phyloP scores from a whole-genome alignment of 2,888 invertebrate species.

The Aspidiotus rigidus region DNA sequence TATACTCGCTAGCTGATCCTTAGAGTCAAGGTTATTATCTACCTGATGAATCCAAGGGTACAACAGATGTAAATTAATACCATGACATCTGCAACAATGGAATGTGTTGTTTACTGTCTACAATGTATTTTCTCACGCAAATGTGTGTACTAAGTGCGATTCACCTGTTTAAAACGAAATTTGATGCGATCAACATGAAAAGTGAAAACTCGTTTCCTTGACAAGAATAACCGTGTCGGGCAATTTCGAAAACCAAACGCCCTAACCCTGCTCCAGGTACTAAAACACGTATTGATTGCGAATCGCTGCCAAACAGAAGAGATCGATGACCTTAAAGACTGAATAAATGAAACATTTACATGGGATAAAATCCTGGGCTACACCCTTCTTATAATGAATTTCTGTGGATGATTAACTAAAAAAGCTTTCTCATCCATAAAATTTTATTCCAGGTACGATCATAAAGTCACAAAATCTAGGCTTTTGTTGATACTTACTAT shows the following conservation, averaged over 20 bases:
- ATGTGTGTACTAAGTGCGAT: constrained; percentile 35
- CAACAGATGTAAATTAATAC: constrained; percentile 61
- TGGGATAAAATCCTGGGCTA: too few relatives aligned
- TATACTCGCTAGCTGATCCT: constrained; percentile 68
- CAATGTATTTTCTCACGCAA: background rate
- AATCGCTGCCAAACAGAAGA: constrained; percentile 41
- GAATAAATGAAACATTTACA: background rate
- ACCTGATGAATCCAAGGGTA: constrained; percentile 95
- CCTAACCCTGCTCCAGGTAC: constrained; percentile 97
- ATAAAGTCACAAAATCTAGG: too few relatives aligned
- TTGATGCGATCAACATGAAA: constrained; percentile 94
- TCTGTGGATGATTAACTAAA: too few relatives aligned
- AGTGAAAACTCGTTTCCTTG: constrained; percentile 97
- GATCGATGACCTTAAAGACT: too few relatives aligned
- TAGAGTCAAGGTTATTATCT: constrained; percentile 73
- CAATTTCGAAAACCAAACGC: constrained; percentile 86
- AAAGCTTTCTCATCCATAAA: too few relatives aligned
- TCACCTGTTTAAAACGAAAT: constrained; percentile 85
- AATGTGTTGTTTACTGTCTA: constrained; percentile 10
- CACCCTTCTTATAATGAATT: too few relatives aligned
- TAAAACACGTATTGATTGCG: constrained; percentile 58
- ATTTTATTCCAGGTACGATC: too few relatives aligned
- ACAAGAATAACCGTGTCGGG: constrained; percentile 76
- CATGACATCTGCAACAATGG: constrained; percentile 48
- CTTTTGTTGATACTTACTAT: constrained; percentile 22